These are phyloP conservation scores for Celastrina argiolus DNA, from an alignment of 2,888 invertebrate species.

Conservation along the genomic window DNA sequence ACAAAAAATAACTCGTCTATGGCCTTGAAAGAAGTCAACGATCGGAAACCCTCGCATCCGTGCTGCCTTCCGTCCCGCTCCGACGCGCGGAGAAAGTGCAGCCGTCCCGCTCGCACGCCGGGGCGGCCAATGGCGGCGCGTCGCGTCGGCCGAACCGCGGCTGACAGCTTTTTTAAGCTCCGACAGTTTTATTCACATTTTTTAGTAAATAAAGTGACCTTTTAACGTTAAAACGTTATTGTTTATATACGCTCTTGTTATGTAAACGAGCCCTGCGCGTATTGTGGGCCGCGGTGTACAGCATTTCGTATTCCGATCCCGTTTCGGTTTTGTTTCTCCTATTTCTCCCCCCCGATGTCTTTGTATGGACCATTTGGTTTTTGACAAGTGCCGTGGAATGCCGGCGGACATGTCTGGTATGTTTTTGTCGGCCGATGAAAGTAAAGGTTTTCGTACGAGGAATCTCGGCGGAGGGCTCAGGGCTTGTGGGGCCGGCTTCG, in stretches of 20 bases:
- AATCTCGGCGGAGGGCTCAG: constrained; percentile 31
- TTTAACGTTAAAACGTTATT: constrained; percentile 21
- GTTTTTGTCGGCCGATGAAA: constrained; percentile 41
- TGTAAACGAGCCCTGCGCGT: not conserved
- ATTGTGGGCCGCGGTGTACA: not conserved
- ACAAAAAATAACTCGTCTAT: constrained; percentile 63
- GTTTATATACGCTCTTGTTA: constrained; percentile 10
- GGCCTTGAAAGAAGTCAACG: constrained; percentile 75
- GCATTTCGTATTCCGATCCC: constrained; percentile 52
- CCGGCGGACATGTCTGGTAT: constrained; percentile 60
- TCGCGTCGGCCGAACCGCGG: constrained; percentile 71
- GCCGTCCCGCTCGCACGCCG: constrained; percentile 48
- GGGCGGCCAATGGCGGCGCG: constrained; percentile 65
- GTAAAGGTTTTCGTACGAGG: constrained; percentile 32
- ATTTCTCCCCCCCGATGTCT: constrained; percentile 53
- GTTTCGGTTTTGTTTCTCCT: constrained; percentile 67
- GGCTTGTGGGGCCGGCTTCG: constrained; percentile 30
- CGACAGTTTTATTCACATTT: constrained; percentile 49
- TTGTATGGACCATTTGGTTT: constrained; percentile 69
- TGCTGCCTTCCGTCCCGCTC: constrained; percentile 54
- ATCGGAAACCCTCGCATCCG: constrained; percentile 74
- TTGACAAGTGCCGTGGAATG: constrained; percentile 66
- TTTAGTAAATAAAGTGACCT: constrained; percentile 22
- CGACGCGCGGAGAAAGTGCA: constrained; percentile 34
- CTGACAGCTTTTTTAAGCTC: constrained; percentile 69